Base-by-base conservation (phyloP, 2,113 vertebrate species). In the Nesoenas mayeri region DNA sequence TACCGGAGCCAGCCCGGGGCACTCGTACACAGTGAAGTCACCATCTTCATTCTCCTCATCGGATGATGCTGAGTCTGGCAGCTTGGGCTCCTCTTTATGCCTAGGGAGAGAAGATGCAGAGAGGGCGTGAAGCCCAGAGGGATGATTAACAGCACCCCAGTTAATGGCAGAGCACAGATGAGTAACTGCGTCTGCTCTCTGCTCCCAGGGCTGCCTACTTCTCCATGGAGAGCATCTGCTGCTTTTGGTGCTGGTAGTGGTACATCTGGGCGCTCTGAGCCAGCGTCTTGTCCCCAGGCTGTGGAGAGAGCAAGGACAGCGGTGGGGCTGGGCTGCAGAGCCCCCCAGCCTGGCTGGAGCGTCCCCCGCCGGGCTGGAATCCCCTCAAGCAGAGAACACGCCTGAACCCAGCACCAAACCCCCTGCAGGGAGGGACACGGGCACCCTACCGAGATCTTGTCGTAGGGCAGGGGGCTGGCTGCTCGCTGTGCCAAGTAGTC, bases 21-120 rank as follows among this genome's bases (percentile, higher is more conserved):
- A 99, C 97, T 99, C 99, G 0, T 99, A 99, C 53, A 99, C 99
- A 0, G 99, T 99, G 98, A 99, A 99, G 89, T 99, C 99, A 15
- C 99, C 99, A 0, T 99, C 99, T 69, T 99, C 99, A 2, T 99
- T 99, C 97, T 99, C 99, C 93, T 99, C 99, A 0, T 99, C 99
- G 0, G 99, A 99, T 2, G 99, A 98, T 4, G 97, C 98, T 0
- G 98, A 98, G 78, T 99, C 98, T 0, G 98, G 95, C 84, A 98
- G 96, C 75, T 99, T 98, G 73, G 98, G 94, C 54, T 99, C 98
- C n/a, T 98, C 98, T 97, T 98, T 98, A 95, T 98, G 98, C 96
- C 99, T 99, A 79, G 15, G 12, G 15, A 21, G 15, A 82, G 66
- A 86, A 10, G 19, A 60, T 57, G 13, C 8, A 53, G 38, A 69